These are phyloP conservation scores for Thomomys bottae DNA, from an alignment of 2,113 vertebrate species.

Conservation along the genomic window DNA sequence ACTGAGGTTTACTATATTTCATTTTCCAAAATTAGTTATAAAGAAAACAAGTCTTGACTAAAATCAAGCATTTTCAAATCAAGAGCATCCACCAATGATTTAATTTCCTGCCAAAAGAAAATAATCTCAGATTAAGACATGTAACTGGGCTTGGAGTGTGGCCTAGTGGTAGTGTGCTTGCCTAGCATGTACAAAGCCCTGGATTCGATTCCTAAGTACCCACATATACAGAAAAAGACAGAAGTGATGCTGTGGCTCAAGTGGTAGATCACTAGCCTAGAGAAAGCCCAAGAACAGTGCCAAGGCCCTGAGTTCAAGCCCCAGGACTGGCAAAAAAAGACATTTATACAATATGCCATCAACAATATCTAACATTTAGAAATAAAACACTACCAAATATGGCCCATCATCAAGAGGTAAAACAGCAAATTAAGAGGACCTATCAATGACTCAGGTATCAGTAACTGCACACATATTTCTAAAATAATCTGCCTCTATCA, in stretches of 20 bases:
- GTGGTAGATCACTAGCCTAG: too few species aligned
- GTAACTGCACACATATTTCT: background rate
- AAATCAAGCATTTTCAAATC: background rate
- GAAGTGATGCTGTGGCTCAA: too few species aligned
- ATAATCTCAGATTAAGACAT: slow-evolving; percentile 4
- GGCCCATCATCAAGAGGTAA: background rate
- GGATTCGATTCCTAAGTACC: too few species aligned
- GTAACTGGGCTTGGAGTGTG: too few species aligned
- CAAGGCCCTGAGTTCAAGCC: too few species aligned
- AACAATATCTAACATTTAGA: background rate
- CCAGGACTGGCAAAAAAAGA: too few species aligned
- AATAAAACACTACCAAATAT: background rate
- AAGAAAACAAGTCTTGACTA: background rate
- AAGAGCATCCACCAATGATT: background rate
- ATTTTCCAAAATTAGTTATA: background rate
- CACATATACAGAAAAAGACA: too few species aligned
- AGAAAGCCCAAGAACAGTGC: too few species aligned
- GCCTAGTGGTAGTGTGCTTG: too few species aligned
- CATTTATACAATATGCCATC: background rate
- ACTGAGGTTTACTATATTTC: background rate
- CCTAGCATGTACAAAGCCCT: too few species aligned
- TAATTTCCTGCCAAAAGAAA: slow-evolving; percentile 10
- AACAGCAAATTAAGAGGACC: background rate
- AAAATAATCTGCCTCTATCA: background rate
- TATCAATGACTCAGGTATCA: background rate